Conservation (phyloP, 2,797 vertebrate species). For the Cichlasoma orientale region DNA sequence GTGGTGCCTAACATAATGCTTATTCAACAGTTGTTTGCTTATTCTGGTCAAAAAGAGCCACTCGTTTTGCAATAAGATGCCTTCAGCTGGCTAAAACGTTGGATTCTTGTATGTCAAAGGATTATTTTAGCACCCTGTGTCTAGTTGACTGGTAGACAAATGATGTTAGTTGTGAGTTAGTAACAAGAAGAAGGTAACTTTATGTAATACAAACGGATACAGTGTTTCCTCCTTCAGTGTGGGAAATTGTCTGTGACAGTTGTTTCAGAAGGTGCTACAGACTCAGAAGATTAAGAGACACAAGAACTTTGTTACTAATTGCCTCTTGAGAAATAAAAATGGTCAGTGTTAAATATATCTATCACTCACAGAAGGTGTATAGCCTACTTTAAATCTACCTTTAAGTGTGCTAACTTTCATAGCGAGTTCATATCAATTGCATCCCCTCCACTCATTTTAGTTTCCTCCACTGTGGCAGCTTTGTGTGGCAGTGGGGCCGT, state of each 20-base stretch:
- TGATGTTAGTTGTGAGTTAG: too few species aligned
- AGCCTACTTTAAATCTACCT: neutral
- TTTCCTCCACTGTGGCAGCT: neutral
- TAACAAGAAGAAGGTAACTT: too few species aligned
- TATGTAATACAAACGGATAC: too few species aligned
- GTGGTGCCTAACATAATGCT: neutral
- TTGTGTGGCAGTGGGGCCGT: too few species aligned
- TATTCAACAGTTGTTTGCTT: neutral
- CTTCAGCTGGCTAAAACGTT: too few species aligned
- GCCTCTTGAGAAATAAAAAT: neutral
- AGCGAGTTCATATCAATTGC: neutral
- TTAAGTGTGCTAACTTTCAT: neutral
- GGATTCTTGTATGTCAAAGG: too few species aligned
- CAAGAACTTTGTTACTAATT: neutral
- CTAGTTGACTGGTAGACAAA: too few species aligned
- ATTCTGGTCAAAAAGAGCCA: neutral
- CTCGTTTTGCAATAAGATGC: too few species aligned
- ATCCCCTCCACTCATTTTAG: neutral
- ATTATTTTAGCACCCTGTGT: too few species aligned
- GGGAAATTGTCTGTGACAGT: neutral
- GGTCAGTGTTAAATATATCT: neutral
- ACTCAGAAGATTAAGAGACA: neutral
- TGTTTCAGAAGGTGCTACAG: neutral
- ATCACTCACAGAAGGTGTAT: neutral
- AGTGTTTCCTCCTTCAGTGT: too few species aligned